phyloP scores from a whole-genome alignment of 2,797 vertebrate species.

The Sebastes oblongus region DNA sequence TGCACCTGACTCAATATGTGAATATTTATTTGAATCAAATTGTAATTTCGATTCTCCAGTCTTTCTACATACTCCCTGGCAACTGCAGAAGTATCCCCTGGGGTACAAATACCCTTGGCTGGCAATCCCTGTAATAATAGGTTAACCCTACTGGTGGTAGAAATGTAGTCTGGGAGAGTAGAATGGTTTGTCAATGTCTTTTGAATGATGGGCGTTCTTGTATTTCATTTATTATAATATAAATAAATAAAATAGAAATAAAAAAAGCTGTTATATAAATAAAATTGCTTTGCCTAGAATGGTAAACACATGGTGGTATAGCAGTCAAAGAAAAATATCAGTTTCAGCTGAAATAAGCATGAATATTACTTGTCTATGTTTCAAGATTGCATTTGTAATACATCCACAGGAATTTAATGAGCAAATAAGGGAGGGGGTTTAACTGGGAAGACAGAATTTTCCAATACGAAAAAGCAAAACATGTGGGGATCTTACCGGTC shows the following conservation, averaged over 20 bases:
- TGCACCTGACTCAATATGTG: not conserved
- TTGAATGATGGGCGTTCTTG: too few relatives aligned
- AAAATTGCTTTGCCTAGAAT: not conserved
- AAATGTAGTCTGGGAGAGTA: too few relatives aligned
- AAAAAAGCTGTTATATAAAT: not conserved
- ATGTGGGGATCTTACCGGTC: constrained; percentile 83
- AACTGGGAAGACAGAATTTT: not conserved
- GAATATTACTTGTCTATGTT: not conserved
- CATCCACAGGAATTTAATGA: not conserved
- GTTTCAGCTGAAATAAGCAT: not conserved
- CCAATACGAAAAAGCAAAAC: not conserved
- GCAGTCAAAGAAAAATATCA: not conserved
- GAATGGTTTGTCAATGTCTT: too few relatives aligned
- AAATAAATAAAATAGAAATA: too few relatives aligned
- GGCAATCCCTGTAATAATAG: too few relatives aligned
- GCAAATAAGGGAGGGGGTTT: rapidly evolving
- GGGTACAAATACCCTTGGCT: too few relatives aligned
- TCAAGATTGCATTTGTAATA: not conserved
- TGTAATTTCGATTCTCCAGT: not conserved
- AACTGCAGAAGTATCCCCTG: too few relatives aligned
- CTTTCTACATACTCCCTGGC: too few relatives aligned
- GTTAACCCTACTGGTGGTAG: too few relatives aligned
- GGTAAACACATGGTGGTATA: not conserved
- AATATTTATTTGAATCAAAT: not conserved
- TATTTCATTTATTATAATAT: too few relatives aligned